Conservation (phyloP, 2,888 invertebrate species). For the Zygogramma bicolorata region DNA sequence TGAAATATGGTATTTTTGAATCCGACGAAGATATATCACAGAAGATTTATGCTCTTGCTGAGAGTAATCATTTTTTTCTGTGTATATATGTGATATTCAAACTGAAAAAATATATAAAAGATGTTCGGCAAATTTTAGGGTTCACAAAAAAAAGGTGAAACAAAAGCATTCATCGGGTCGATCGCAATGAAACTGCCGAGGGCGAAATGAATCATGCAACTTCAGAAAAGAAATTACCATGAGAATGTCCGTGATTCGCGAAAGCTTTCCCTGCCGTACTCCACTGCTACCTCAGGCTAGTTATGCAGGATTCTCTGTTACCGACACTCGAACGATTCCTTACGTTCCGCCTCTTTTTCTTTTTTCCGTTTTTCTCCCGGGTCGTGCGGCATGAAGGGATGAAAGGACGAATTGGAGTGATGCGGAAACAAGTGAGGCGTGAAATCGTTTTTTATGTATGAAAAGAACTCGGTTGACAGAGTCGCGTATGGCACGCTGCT, state of each 20-base stretch:
- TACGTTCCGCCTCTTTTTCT: conserved; percentile 41
- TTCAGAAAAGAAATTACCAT: neutral
- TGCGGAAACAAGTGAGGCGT: conserved; percentile 39
- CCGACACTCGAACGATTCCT: conserved; percentile 51
- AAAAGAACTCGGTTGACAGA: neutral
- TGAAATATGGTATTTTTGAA: too few species aligned
- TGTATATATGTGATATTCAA: too few species aligned
- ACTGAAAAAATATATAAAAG: too few species aligned
- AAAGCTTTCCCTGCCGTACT: neutral
- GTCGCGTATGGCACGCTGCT: neutral
- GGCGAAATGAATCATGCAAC: too few species aligned
- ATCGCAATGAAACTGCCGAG: too few species aligned
- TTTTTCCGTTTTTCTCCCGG: conserved; percentile 21
- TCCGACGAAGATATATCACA: too few species aligned
- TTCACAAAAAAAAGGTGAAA: too few species aligned
- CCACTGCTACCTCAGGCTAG: conserved; percentile 31
- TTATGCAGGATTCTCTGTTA: conserved; percentile 52
- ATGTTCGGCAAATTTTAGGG: too few species aligned
- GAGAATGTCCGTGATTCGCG: neutral
- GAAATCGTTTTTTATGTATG: conserved; percentile 42
- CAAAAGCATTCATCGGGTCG: too few species aligned
- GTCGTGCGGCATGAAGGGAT: conserved; percentile 24
- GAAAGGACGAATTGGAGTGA: conserved; percentile 24
- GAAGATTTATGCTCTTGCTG: too few species aligned
- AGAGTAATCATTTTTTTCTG: too few species aligned